These are phyloP conservation scores for Ennomos quercinarius DNA, from an alignment of 2,888 invertebrate genomes.

Conservation along the genomic window DNA sequence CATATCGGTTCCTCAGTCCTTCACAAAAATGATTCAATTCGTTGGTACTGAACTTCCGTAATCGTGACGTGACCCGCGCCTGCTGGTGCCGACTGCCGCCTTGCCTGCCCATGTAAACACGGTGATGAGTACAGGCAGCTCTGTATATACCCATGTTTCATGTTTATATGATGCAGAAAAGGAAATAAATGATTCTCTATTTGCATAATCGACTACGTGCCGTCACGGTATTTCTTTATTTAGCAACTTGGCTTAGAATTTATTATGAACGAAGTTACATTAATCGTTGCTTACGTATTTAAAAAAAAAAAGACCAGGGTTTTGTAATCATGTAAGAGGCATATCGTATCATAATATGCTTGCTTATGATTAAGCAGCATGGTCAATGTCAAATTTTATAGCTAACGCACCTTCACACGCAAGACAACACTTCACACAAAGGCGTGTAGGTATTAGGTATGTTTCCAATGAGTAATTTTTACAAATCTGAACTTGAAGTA, in stretches of 20 bases:
- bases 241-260: constrained; percentile 54
- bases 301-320: constrained; percentile 7
- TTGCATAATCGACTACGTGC: constrained; percentile 67
- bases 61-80: constrained; percentile 69
- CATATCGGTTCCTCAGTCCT: constrained; percentile 54
- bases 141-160: constrained; percentile 38
- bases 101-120: constrained; percentile 52
- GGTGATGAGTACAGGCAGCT: constrained; percentile 58
- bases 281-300: constrained; percentile 45
- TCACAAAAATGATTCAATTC: constrained; percentile 64
- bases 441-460: constrained; percentile 35
- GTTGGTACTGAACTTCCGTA: constrained; percentile 64
- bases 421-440: constrained; percentile 51
- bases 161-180: constrained; percentile 63
- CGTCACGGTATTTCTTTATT: constrained; percentile 67
- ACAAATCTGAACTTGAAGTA: constrained; percentile 8
- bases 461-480: constrained; percentile 43
- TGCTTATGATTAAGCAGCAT: constrained; percentile 40
- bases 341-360: constrained; percentile 35
- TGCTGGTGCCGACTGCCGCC: constrained; percentile 42
- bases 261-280: constrained; percentile 57
- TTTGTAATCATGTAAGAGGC: constrained; percentile 22
- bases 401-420: constrained; percentile 43
- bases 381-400: constrained; percentile 68
- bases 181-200: constrained; percentile 69